These are phyloP conservation scores for Tyria jacobaeae DNA, from an alignment of 2,888 invertebrate genomes.

Conservation along the genomic window DNA sequence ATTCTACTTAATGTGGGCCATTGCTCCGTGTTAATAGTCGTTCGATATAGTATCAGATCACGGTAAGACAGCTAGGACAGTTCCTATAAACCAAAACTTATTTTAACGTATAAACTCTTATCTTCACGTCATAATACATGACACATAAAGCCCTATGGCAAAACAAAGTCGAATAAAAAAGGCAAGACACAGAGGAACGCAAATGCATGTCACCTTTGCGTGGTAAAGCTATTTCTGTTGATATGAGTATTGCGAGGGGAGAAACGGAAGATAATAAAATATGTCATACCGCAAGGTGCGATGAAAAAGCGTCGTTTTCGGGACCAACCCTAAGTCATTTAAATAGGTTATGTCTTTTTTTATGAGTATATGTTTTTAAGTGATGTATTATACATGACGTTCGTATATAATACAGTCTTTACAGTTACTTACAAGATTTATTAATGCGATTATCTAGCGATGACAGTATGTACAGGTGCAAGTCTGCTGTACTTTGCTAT, in stretches of 20 bases:
- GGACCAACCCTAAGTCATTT: constrained; percentile 38
- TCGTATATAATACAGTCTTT: background rate
- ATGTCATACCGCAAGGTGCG: constrained; percentile 31
- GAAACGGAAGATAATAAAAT: constrained; percentile 39
- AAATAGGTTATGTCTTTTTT: constrained; percentile 34
- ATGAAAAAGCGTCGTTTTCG: constrained; percentile 33
- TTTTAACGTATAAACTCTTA: background rate
- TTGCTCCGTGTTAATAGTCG: background rate
- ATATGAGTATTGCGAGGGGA: constrained; percentile 20
- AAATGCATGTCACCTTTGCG: constrained; percentile 31
- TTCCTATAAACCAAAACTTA: background rate
- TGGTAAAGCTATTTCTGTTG: constrained; percentile 19
- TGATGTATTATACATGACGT: constrained; percentile 18
- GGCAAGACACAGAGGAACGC: constrained; percentile 29
- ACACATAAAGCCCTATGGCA: constrained; percentile 11
- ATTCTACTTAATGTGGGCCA: no score
- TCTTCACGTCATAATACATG: background rate
- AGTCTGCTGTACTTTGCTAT: no score
- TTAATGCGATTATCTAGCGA: no score
- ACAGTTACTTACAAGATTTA: background rate
- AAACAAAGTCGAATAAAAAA: constrained; percentile 21
- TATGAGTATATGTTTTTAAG: constrained; percentile 25
- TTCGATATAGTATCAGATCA: background rate
- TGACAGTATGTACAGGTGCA: no score
- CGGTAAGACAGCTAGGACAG: background rate